Evolutionary conservation across 2,113 vertebrate genomes (phyloP), one percentile per base, ranked within the genome.

Genomic region (Thalassarche chlororhynchos): DNA sequence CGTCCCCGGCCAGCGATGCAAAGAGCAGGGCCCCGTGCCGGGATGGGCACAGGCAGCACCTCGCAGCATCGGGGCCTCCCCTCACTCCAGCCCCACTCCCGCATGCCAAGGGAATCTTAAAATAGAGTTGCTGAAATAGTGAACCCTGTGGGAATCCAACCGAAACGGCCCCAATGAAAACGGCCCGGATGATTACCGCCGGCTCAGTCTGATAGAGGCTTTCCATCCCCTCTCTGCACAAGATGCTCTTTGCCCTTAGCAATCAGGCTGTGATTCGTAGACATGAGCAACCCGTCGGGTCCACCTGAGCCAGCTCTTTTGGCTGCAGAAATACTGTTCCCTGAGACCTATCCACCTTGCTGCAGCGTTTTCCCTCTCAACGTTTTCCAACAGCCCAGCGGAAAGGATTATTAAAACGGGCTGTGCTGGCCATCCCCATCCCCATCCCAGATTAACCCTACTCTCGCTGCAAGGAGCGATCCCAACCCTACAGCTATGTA

Each of bases 1-100:
- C 34, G 10, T 9, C 21, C 36, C 42, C 0, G 0, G 34, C 8
- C 0, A 1, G 52, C 2, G 8, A 57, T 12, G 26, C 49, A 6
- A 31, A 20, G 58, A 88, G 54, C 32, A 16, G 25, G 31, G 25
- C 9, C 14, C 16, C 8, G 5, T 0, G 25, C 42, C 3, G 6
- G 79, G 55, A 65, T 0, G 58, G 78, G 65, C 13, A 34, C n/a
- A 31, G 61, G 60, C 68, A 84, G 60, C 68, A 49, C 79, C 75
- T 40, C 1, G 2, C 44, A 80, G 80, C 29, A 26, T 5, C 7
- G 8, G 87, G 61, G 34, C 23, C 31, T 89, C 54, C 65, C 52
- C 64, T 85, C 3, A 7, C 32, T 14, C 82, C 88, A 47, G 55
- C 19, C 87, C 68, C 0, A 2, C 71, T 92, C 51, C 40, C 2